Percentiles rank a stretch among this genome's conserved stretches.
Evolutionary conservation across 1,140 invertebrate species (phyloP).

Genomic region (Brachionus asplanchnoidis): DNA sequence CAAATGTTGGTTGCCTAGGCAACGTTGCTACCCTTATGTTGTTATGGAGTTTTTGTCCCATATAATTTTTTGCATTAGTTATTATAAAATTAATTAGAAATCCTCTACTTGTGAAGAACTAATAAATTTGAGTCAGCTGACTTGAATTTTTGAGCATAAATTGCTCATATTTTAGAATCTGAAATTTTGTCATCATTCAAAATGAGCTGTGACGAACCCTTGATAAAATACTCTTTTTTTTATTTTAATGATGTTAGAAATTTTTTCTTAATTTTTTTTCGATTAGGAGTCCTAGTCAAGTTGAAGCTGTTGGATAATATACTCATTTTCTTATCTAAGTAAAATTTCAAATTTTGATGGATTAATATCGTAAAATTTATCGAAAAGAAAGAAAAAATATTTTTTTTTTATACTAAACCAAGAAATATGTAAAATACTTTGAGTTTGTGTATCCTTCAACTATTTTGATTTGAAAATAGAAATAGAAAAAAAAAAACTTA

Average conservation of each 20-base stretch:
- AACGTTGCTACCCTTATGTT: slow-evolving; percentile 37
- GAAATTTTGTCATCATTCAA: not conserved
- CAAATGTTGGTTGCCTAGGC: slow-evolving; percentile 23
- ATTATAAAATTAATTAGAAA: slow-evolving; percentile 2
- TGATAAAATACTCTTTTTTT: no score
- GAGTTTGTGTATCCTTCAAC: slow-evolving; percentile 32
- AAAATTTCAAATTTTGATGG: not conserved
- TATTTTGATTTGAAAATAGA: slow-evolving; percentile 7
- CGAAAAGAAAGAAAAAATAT: not conserved
- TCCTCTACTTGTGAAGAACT: slow-evolving; percentile 2
- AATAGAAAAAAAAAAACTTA: not conserved
- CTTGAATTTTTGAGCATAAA: not conserved
- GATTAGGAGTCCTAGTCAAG: not conserved
- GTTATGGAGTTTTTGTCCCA: not conserved
- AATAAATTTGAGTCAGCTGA: not conserved
- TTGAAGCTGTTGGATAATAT: not conserved
- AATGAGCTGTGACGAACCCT: not conserved
- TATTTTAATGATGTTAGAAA: not conserved
- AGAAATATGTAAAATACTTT: slow-evolving; percentile 33
- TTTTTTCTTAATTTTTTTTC: not conserved
- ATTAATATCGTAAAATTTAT: not conserved
- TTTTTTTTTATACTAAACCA: not conserved
- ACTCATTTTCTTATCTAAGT: not conserved
- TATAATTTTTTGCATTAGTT: not conserved
- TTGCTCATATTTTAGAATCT: not conserved